Evolutionary conservation across 2,797 vertebrate genomes (phyloP).

Genomic region (Tokudaia muenninki): DNA sequence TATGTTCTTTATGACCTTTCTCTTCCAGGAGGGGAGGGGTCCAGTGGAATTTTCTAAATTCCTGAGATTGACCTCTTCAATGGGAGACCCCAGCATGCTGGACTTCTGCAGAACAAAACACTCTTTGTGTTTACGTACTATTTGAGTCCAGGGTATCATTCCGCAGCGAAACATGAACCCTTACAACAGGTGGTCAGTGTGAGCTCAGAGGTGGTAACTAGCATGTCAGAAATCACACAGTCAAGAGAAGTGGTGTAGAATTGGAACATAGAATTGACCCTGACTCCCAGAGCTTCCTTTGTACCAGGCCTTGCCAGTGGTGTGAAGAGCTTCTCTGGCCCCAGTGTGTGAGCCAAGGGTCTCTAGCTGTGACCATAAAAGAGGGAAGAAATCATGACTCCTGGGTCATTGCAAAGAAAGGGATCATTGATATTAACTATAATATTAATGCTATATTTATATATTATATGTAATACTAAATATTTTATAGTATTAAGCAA

Average conservation of each 20-base stretch:
- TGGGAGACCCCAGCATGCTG: not conserved
- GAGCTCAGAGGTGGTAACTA: not conserved
- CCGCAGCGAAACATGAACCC: not conserved
- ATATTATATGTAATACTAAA: not conserved
- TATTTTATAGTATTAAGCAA: not conserved
- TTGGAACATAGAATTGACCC: not conserved
- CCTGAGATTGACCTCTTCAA: too few species aligned
- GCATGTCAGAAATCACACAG: not conserved
- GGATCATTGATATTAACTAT: not conserved
- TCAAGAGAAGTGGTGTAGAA: rapidly evolving
- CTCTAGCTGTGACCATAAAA: rapidly evolving
- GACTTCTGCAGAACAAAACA: not conserved
- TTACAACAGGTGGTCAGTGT: not conserved
- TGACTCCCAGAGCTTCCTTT: not conserved
- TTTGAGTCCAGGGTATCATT: not conserved
- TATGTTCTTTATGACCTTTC: too few species aligned
- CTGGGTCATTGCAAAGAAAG: not conserved
- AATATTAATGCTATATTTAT: not conserved
- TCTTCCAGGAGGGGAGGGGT: too few species aligned
- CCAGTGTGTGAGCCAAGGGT: rapidly evolving
- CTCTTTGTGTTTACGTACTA: not conserved
- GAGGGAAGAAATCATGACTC: not conserved
- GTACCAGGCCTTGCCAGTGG: rapidly evolving
- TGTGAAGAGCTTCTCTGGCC: not conserved
- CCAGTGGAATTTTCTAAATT: too few species aligned